phyloP scores from a whole-genome alignment of 2,797 vertebrate species.

The Podargus strigoides region DNA sequence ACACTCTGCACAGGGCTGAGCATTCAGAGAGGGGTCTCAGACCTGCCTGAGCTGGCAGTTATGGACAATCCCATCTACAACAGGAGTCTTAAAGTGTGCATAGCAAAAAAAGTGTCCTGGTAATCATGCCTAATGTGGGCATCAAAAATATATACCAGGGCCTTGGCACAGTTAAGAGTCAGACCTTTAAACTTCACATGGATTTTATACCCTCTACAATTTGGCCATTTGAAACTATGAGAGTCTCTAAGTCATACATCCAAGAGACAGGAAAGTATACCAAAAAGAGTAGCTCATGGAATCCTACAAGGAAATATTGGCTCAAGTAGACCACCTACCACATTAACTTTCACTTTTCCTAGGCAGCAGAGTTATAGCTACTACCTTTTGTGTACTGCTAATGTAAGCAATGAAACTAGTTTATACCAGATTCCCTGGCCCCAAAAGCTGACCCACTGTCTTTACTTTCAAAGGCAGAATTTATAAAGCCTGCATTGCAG shows the following conservation, averaged over 20 bases:
- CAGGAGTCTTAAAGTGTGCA: fast-evolving
- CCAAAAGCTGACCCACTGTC: conserved; percentile 4
- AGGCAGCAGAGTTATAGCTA: background rate
- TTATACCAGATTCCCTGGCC: background rate
- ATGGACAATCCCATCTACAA: background rate
- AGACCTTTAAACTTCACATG: background rate
- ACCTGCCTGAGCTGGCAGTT: background rate
- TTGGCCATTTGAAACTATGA: background rate
- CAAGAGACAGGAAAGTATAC: background rate
- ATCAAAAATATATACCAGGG: background rate
- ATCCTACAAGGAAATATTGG: background rate
- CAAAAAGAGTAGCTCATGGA: background rate
- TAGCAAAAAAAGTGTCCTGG: background rate
- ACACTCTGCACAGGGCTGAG: background rate
- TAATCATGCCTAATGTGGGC: background rate
- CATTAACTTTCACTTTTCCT: background rate
- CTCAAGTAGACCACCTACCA: background rate
- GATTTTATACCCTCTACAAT: background rate
- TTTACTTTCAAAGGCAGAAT: conserved; percentile 2
- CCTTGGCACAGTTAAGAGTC: fast-evolving
- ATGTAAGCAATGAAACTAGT: background rate
- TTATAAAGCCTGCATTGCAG: background rate
- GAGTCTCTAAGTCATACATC: background rate
- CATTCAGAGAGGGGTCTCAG: background rate
- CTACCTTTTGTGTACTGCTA: background rate